Evolutionary conservation across 2,888 invertebrate genomes (phyloP), one percentile per base, ranked within the genome.

Genomic region (Drosophila kuntzei): DNA sequence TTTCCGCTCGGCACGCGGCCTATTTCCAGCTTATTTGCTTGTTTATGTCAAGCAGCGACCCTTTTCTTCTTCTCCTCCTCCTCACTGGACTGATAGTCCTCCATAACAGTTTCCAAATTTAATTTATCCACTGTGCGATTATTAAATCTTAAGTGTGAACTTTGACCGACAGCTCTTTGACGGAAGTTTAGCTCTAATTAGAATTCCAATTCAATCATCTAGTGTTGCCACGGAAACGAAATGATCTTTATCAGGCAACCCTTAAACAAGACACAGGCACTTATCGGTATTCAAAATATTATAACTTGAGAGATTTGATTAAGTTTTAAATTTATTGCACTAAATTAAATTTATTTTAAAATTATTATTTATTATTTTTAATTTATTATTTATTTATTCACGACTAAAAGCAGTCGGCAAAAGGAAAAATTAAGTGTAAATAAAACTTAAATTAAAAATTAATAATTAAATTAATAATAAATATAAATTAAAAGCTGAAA

Each of bases 91-190:
- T 16, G 11, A 16, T 11, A 8, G 3, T 11, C 3, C 22, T 20
- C n/a, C 22, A 16, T 55, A 36, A 14, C 55, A 34, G 39, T 54
- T 32, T 41, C 29, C 5, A 59, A 76, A 64, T 65, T 59, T 69
- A 71, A 87, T 84, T 87, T 69, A 80, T 64, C 55, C 79, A 50
- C 67, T 57, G 65, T 53, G 66, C 74, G 86, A 82, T 82, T 82
- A 82, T 86, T 86, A 83, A 82, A 80, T 86, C 55, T 63, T 37
- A 63, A 71, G 47, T 47, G 34, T 25, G 36, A 54, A 54, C 51
- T 55, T 43, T 59, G 58, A 58, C 55, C 54, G 44, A 37, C 53
- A 44, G 29, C 32, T 20, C n/a, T 22, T 2, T 29, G 11, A 6
- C n/a, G 11, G 44, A 12, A 25, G 32, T 29, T 57, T 36, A 7